Evolutionary conservation across 1,140 invertebrate species (phyloP), one percentile per base, ranked within the genome.

Genomic region (Cotesia glomerata): DNA sequence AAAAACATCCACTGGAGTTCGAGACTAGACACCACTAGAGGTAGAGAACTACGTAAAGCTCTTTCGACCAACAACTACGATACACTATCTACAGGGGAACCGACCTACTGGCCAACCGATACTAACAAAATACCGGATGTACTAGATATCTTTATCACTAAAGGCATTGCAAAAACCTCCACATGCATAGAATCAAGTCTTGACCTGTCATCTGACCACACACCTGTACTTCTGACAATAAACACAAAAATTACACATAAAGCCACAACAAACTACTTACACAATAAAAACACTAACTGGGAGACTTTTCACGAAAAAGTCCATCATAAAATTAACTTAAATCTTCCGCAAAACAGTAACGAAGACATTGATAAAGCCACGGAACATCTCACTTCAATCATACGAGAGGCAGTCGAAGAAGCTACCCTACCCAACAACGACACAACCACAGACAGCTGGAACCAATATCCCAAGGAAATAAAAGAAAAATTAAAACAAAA

Each of bases 91-190:
- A n/a, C n/a, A n/a, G n/a, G n/a, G n/a, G n/a, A n/a, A n/a, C n/a
- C n/a, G n/a, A n/a, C n/a, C n/a, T n/a, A n/a, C n/a, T n/a, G n/a
- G n/a, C n/a, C n/a, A n/a, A n/a, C n/a, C n/a, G n/a, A 82, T 56
- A 59, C 14, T 18, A 77, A 62, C 36, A 82, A 82, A 74, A 78
- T 75, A 16, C 78, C 82, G 11, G 81, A 85, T 52, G 8, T 82
- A n/a, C 62, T 83, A 7, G 79, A 82, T 64, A 76, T 81, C 51
- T 76, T 72, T 14, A 65, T 79, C 8, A 54, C 26, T 3, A 77
- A 76, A 74, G 70, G 65, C 34, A 74, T 79, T 16, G 34, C 35
- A 2, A 32, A 8, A 61, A 71, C 67, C 18, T 71, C 75, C 18
- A 62, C 73, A 14, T 5, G 36, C 58, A 61, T 71, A 32, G 64